Conservation (phyloP, 1,140 invertebrate species). For the Sarcophaga peregrina region DNA sequence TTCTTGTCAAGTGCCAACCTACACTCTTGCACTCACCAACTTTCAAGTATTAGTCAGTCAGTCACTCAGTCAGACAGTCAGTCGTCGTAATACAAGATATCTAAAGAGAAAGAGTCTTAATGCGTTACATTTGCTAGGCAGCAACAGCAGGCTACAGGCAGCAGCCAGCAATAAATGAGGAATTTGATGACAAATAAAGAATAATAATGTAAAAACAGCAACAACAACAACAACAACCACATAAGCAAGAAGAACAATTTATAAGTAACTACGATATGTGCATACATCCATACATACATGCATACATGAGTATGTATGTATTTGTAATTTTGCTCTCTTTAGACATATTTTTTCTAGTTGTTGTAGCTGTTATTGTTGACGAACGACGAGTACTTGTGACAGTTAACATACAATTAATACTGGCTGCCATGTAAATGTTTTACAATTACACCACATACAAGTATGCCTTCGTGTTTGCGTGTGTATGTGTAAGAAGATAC, state of each 20-base stretch:
- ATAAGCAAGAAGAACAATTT: conserved; percentile 8
- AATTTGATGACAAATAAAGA: neutral
- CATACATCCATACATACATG: too few species aligned
- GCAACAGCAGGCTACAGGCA: too few species aligned
- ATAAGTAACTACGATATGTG: neutral
- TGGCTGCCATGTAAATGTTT: conserved; percentile 18
- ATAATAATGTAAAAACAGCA: neutral
- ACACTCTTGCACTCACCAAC: too few species aligned
- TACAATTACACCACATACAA: neutral
- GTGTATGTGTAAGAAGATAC: neutral
- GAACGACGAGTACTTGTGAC: neutral
- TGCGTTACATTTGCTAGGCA: too few species aligned
- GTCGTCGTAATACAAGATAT: too few species aligned
- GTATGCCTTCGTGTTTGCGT: neutral
- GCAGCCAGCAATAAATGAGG: neutral
- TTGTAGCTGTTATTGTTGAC: neutral
- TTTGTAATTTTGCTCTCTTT: neutral
- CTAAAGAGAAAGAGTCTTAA: too few species aligned
- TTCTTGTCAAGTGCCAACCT: too few species aligned
- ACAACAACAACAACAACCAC: neutral
- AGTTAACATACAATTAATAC: conserved; percentile 19
- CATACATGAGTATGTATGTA: neutral
- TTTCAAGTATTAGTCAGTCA: too few species aligned
- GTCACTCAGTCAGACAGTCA: too few species aligned
- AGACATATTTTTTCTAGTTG: neutral